Evolutionary conservation across 2,888 invertebrate genomes (phyloP).

Genomic region (Diachrysia chrysitis): DNA sequence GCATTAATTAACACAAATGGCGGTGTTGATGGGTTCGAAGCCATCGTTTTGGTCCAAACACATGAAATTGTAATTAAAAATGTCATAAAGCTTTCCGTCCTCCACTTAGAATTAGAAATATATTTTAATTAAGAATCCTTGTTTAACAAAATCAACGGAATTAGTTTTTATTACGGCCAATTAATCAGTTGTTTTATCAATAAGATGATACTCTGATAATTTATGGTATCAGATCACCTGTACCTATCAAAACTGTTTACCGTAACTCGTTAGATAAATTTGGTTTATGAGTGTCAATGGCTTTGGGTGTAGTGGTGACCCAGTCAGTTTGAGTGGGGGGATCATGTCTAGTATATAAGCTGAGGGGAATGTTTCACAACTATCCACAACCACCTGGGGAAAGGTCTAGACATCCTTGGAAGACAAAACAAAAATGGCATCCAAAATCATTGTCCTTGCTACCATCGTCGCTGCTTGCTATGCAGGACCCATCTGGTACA

Average conservation of each 20-base stretch:
- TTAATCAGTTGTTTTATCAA: constrained; percentile 60
- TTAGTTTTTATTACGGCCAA: constrained; percentile 58
- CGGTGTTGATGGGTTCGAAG: constrained; percentile 33
- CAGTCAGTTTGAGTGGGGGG: constrained; percentile 77
- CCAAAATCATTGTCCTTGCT: constrained; percentile 72
- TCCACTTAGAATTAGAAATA: constrained; percentile 29
- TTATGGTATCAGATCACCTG: constrained; percentile 74
- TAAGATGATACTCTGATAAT: constrained; percentile 64
- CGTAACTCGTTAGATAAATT: constrained; percentile 77
- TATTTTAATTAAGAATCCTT: constrained; percentile 44
- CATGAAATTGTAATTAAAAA: constrained; percentile 39
- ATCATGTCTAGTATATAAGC: constrained; percentile 81
- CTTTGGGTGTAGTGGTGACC: constrained; percentile 75
- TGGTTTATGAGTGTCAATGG: constrained; percentile 81
- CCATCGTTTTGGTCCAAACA: constrained; percentile 21
- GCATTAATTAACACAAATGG: constrained; percentile 32
- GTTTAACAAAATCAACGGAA: constrained; percentile 30
- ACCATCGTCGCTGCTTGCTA: constrained; percentile 69
- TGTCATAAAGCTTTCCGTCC: constrained; percentile 30
- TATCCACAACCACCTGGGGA: constrained; percentile 77
- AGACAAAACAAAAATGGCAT: constrained; percentile 72
- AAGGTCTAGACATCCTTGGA: constrained; percentile 71
- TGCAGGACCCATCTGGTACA: constrained; percentile 74
- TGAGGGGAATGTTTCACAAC: constrained; percentile 78
- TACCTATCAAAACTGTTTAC: constrained; percentile 76